These are phyloP conservation scores for Nemapogon koenigi DNA, from an alignment of 2,888 invertebrate genomes.

Conservation along the genomic window DNA sequence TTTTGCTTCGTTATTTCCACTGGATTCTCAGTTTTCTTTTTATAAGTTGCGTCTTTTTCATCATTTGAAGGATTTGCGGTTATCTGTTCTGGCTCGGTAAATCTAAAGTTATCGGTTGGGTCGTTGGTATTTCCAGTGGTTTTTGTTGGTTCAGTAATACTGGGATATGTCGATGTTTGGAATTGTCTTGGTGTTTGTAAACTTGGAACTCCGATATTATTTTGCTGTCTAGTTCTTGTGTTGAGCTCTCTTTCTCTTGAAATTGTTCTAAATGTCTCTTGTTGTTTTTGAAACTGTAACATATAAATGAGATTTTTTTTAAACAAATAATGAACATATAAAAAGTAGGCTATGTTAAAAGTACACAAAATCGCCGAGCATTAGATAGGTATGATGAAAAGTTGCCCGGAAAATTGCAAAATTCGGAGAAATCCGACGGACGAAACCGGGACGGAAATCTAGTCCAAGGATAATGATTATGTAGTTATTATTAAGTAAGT, in stretches of 20 bases:
- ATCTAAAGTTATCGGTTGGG: slow-evolving; percentile 21
- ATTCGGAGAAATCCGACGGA: no score
- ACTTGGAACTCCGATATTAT: slow-evolving; percentile 25
- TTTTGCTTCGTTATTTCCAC: slow-evolving; percentile 50
- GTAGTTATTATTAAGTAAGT: slow-evolving; percentile 11
- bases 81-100: slow-evolving; percentile 14
- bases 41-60: slow-evolving; percentile 16
- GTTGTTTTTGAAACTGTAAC: slow-evolving; percentile 41
- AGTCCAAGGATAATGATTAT: no score
- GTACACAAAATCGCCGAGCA: no score
- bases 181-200: slow-evolving; percentile 29
- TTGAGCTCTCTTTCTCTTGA: slow-evolving; percentile 35
- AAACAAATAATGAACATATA: no score
- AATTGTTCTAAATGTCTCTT: slow-evolving; percentile 38
- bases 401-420: no score
- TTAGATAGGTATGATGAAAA: no score
- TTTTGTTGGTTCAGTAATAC: slow-evolving; percentile 28
- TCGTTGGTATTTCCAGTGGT: slow-evolving; percentile 33
- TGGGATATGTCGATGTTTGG: slow-evolving; percentile 25
- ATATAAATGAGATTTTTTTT: not conserved
- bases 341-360: no score
- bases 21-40: slow-evolving; percentile 28
- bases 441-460: no score
- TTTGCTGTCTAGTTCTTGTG: slow-evolving; percentile 10
- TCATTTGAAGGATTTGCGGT: not conserved